Base-by-base conservation (phyloP, 2,113 vertebrate genomes). In the Romanogobio albipinnatus region DNA sequence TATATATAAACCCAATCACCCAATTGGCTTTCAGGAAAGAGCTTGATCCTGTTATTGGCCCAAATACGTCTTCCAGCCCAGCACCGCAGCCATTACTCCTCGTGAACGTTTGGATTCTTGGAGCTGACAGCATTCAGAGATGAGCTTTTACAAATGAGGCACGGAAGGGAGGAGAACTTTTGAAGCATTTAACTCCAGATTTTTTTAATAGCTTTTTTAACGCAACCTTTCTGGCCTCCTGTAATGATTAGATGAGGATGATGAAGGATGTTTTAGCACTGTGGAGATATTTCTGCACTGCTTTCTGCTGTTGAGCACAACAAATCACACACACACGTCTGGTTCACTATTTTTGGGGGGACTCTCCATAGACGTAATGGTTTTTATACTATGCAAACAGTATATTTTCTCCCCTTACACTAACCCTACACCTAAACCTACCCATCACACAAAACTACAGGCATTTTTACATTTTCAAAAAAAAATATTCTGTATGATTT, bases 101-200 rank as follows among this genome's bases (percentile, higher is more conserved):
- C 80, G 58, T 82, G 61, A 88, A 81, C 45, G 45, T 58, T 85
- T 83, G 70, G 47, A 17, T 84, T 80, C 76, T 79, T 78, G 66
- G 19, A 73, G 74, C 59, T 59, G 68, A 70, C 76, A 11, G 29
- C 5, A 29, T 47, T 68, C 59, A 17, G 51, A 81, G 87, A 86
- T 84, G 84, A 73, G 85, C 76, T 81, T n/a, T 64, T 56, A 77
- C 33, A 77, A 84, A 88, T 82, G 77, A 86, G 71, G 39, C 82
- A 71, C 81, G 56, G 80, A 86, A 39, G 87, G 87, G 87, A 86
- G 87, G 78, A 81, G 36, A 73, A 71, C 76, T 74, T 73, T 86
- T 80, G 22, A 85, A 87, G 80, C 49, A 47, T 85, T 86, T 83
- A 61, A 86, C 75, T 76, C 45, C 26, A 71, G 76, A 24, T 87